Evolutionary conservation across 2,797 vertebrate genomes (phyloP).

Genomic region (Cuculus canorus): DNA sequence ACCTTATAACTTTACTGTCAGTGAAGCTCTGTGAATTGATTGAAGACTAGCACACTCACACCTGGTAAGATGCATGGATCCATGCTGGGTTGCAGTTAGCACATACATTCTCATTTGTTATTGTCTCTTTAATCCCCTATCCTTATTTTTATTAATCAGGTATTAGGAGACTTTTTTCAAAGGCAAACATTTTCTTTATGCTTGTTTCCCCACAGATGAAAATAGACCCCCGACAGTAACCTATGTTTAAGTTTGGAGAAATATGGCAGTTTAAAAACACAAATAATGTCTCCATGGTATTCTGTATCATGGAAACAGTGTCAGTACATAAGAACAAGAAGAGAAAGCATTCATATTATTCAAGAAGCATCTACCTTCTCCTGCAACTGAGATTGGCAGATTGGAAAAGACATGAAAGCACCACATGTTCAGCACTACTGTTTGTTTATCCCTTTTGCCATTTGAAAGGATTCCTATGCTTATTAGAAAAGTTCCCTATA

Average conservation of each 20-base stretch:
- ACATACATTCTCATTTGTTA: conserved; percentile 17
- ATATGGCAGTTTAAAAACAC: not conserved
- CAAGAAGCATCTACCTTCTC: not conserved
- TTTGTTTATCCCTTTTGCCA: not conserved
- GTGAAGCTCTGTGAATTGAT: not conserved
- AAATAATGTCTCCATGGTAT: not conserved
- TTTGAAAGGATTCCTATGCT: not conserved
- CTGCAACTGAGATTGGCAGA: not conserved
- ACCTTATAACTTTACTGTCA: not conserved
- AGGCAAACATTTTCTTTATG: not conserved
- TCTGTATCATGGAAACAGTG: not conserved
- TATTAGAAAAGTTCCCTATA: not conserved
- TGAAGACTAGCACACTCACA: conserved; percentile 19
- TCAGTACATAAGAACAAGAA: not conserved
- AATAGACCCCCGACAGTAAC: not conserved
- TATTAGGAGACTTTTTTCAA: conserved; percentile 8
- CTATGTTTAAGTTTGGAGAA: not conserved
- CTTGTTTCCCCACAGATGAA: not conserved
- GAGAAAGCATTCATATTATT: not conserved
- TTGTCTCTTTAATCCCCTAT: conserved; percentile 24
- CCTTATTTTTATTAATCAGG: not conserved
- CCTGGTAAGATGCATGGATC: conserved; percentile 23
- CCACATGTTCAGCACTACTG: not conserved
- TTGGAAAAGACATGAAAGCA: not conserved
- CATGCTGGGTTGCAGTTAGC: conserved; percentile 31